These are phyloP conservation scores for Chlorodrepanis virens DNA, from an alignment of 2,113 vertebrate species.

Conservation along the genomic window DNA sequence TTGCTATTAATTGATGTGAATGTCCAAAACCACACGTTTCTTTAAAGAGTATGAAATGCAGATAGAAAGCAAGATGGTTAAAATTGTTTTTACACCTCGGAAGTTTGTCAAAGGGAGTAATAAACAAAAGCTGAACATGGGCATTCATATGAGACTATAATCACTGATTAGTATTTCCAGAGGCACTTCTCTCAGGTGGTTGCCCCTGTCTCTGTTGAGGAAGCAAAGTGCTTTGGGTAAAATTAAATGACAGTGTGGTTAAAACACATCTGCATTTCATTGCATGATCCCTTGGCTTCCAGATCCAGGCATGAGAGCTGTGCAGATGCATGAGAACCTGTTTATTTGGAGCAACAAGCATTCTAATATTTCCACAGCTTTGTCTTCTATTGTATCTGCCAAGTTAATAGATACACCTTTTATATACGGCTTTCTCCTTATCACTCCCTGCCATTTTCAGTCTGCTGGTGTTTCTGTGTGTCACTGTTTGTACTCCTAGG, in stretches of 20 bases:
- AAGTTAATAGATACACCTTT: conserved; percentile 38
- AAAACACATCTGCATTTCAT: neutral
- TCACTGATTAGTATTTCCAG: neutral
- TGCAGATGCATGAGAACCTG: neutral
- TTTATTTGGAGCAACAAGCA: conserved; percentile 12
- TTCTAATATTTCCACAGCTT: conserved; percentile 31
- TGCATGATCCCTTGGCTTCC: neutral
- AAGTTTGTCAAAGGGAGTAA: neutral
- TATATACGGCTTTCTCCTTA: conserved; percentile 17
- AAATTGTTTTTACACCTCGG: neutral
- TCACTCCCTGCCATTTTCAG: neutral
- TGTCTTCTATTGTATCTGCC: conserved; percentile 27
- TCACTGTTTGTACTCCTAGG: conserved; percentile 40
- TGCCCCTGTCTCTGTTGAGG: neutral
- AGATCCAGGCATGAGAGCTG: neutral
- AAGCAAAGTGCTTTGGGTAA: neutral
- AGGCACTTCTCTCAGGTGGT: neutral
- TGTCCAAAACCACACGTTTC: neutral
- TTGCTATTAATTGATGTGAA: neutral
- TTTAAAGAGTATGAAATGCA: neutral
- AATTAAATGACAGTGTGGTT: neutral
- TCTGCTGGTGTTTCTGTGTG: conserved; percentile 19
- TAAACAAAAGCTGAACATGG: neutral
- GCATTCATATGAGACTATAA: neutral
- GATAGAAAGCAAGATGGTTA: neutral